Base-by-base conservation (phyloP, 92 coral and sea anemone genomes). In the Palythoa grandiflora region DNA sequence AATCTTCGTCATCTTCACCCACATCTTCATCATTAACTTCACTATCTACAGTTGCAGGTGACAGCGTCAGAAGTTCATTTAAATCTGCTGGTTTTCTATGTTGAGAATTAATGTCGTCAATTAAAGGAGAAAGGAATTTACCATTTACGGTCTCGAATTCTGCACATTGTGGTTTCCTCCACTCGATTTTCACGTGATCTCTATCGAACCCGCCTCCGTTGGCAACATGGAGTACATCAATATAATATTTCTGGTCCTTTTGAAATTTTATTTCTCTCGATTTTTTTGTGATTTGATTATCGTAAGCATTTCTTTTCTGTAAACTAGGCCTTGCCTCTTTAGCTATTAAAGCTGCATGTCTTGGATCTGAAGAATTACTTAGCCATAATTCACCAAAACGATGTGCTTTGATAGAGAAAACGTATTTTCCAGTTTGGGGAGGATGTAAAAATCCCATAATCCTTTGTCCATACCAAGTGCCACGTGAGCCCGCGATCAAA, bases 311-410 rank as follows among this genome's bases (percentile, higher is more conserved):
- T 9, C 52, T 1, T 15, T 75, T 55, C n/a, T 83, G 71, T 20
- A 38, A 63, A 61, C 57, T 52, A 54, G 85, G 61, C 40, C 85
- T 77, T n/a, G 90, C 93, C 17, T 77, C 84, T 78, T 93, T 92
- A 37, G 94, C 91, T 14, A 89, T 19, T n/a, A 96, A 86, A 17
- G 77, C 78, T 66, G 91, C 93, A 38, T 89, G 79, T 28, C 53
- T 57, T 12, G 90, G 90, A 38, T 91, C 91, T 21, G 61, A 76
- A 63, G 86, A 79, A 50, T 38, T 75, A 28, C 98, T 90, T 6
- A 96, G 75, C 97, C 97, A 96, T 17, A 96, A 71, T 73, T 96
- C 98, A 14, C 94, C 93, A 80, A 90, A 87, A 4, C 83, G 84
- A 63, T 78, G 87, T 14, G 97, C 93, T 28, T 87, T 68, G 13